phyloP scores from a whole-genome alignment of 2,888 invertebrate species.

The Cerastis leucographa region DNA sequence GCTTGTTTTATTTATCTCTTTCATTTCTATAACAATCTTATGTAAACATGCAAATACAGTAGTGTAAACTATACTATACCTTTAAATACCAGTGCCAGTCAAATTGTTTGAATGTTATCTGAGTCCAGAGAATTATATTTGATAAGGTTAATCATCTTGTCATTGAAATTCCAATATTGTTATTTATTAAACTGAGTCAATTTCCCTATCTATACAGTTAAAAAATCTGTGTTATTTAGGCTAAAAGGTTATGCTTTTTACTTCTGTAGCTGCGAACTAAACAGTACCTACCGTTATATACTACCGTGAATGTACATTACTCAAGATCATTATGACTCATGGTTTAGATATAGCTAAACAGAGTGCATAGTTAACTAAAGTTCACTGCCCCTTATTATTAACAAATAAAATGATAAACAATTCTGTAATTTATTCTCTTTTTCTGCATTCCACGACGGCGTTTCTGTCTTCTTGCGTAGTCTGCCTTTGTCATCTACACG shows the following conservation, averaged over 20 bases:
- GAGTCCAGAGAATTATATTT: slow-evolving; percentile 5
- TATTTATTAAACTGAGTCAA: background rate
- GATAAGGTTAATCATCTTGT: background rate
- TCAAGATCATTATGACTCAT: slow-evolving; percentile 31
- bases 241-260: background rate
- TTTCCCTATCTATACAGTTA: background rate
- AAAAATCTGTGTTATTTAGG: background rate
- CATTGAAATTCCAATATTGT: background rate
- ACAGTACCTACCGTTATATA: background rate
- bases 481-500: background rate
- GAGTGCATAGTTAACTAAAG: slow-evolving; percentile 6
- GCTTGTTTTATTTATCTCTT: background rate
- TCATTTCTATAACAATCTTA: background rate
- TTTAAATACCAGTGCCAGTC: background rate
- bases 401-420: slow-evolving; percentile 33
- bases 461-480: background rate
- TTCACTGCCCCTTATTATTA: slow-evolving; percentile 31
- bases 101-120: background rate
- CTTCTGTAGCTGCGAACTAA: background rate
- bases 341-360: slow-evolving; percentile 17
- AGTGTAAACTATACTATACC: background rate
- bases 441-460: background rate
- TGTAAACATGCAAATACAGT: background rate
- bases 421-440: slow-evolving; percentile 1
- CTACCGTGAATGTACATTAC: background rate